Conservation (phyloP, 2,113 vertebrate genomes). For the Neotoma lepida region DNA sequence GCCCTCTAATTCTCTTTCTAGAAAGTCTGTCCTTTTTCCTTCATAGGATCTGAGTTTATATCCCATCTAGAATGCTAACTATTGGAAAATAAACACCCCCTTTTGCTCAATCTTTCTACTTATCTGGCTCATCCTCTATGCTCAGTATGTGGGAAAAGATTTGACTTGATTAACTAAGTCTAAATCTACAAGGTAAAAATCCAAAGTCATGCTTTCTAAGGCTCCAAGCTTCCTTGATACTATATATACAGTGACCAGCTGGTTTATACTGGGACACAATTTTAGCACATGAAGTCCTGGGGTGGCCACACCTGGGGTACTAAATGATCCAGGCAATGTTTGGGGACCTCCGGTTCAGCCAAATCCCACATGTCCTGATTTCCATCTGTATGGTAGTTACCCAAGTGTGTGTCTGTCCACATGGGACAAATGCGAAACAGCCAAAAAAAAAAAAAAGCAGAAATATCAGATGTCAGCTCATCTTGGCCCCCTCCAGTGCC, state of each 20-base stretch:
- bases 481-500: slow-evolving; percentile 42
- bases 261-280: slow-evolving; percentile 73
- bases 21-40: slow-evolving; percentile 46
- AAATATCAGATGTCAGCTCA: slow-evolving; percentile 70
- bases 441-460: slow-evolving; percentile 62
- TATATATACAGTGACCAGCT: slow-evolving; percentile 80
- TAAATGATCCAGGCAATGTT: slow-evolving; percentile 73
- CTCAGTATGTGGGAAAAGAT: slow-evolving; percentile 11
- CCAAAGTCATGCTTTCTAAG: slow-evolving; percentile 66
- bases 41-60: slow-evolving; percentile 12
- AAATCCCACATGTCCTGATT: slow-evolving; percentile 75
- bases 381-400: slow-evolving; percentile 73
- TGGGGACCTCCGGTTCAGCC: slow-evolving; percentile 67
- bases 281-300: slow-evolving; percentile 76
- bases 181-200: slow-evolving; percentile 72
- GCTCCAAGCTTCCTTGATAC: slow-evolving; percentile 68
- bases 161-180: slow-evolving; percentile 56
- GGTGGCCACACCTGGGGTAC: slow-evolving; percentile 78
- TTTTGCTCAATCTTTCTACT: slow-evolving; percentile 53
- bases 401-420: slow-evolving; percentile 66
- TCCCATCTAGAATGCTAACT: slow-evolving; percentile 27
- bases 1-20: slow-evolving; percentile 51
- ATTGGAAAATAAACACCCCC: neutral
- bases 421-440: slow-evolving; percentile 63
- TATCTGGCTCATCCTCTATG: slow-evolving; percentile 32